A percentile compares a stretch with the other conserved stretches of the same genome.
Evolutionary conservation across 2,797 vertebrate genomes (phyloP).

Genomic region (Chelidonichthys spinosus): DNA sequence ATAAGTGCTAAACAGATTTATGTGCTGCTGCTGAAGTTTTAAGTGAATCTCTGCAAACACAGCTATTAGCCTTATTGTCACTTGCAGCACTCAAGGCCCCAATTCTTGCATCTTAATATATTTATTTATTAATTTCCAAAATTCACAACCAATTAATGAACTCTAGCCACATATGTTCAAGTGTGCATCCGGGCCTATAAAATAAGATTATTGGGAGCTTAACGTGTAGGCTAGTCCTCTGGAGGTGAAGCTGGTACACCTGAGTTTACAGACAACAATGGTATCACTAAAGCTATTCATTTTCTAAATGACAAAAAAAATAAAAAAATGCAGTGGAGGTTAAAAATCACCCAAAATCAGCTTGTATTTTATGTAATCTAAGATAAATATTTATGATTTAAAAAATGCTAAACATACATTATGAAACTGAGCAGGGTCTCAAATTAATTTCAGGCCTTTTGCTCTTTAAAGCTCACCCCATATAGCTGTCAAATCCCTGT

Average conservation of each 20-base stretch:
- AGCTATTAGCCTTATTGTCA: constrained; percentile 35
- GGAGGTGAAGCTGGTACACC: constrained; percentile 5
- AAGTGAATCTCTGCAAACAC: constrained; percentile 35
- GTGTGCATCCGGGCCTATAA: neutral
- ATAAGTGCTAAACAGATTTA: constrained; percentile 34
- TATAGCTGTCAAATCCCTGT: neutral
- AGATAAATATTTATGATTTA: neutral
- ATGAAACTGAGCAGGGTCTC: neutral
- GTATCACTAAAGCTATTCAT: neutral
- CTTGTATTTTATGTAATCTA: neutral
- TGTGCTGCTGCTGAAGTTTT: constrained; percentile 45
- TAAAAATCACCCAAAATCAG: neutral
- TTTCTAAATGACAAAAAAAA: neutral
- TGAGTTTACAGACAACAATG: neutral
- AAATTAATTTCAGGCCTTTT: neutral
- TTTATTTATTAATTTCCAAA: neutral
- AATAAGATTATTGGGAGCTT: neutral
- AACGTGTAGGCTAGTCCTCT: constrained; percentile 3
- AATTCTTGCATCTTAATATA: constrained; percentile 12
- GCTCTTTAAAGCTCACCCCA: neutral
- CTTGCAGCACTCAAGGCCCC: constrained; percentile 56
- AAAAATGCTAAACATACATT: neutral
- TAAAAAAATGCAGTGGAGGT: neutral
- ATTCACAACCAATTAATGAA: neutral
- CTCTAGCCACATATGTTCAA: neutral